Percentiles rank a stretch among this genome's conserved stretches.
These are phyloP conservation scores for Panagrolaimus sp. DNA, from an alignment of 1,140 invertebrate genomes.

Conservation along the genomic window DNA sequence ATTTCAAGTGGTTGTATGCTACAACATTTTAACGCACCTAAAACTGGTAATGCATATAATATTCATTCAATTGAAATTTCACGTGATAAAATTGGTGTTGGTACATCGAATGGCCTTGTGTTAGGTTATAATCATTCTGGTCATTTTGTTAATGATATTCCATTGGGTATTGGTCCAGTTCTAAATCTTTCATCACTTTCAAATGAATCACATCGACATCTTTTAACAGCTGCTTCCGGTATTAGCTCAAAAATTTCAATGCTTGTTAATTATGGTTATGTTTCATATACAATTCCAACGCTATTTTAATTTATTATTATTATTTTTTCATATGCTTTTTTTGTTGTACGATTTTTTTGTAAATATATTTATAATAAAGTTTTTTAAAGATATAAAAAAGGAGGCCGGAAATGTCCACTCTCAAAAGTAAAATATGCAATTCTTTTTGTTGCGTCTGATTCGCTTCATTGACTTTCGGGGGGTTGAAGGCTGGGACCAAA, in stretches of 20 bases:
- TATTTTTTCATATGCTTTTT: not conserved
- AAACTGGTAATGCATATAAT: not conserved
- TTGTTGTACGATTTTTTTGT: not conserved
- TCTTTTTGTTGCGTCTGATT: too few relatives aligned
- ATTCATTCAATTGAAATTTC: conserved; percentile 9
- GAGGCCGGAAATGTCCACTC: too few relatives aligned
- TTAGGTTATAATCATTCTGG: not conserved
- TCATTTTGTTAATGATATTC: not conserved
- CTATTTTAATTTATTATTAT: not conserved
- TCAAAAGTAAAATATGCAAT: too few relatives aligned
- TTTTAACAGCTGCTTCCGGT: conserved; percentile 5
- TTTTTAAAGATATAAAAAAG: too few relatives aligned
- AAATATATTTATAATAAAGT: not conserved
- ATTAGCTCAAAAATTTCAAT: not conserved
- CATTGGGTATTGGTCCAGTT: not conserved
- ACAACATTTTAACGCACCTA: not conserved
- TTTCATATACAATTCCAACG: not conserved
- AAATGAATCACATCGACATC: not conserved
- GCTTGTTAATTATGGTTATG: conserved; percentile 11
- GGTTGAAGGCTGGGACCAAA: not conserved
- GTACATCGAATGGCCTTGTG: not conserved
- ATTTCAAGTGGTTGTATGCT: not conserved
- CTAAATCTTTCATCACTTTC: not conserved
- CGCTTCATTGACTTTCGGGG: not conserved
- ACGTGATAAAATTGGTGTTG: conserved; percentile 4